These are phyloP conservation scores for Peromyscus aztecus DNA, from an alignment of 2,797 vertebrate species.

Conservation along the genomic window DNA sequence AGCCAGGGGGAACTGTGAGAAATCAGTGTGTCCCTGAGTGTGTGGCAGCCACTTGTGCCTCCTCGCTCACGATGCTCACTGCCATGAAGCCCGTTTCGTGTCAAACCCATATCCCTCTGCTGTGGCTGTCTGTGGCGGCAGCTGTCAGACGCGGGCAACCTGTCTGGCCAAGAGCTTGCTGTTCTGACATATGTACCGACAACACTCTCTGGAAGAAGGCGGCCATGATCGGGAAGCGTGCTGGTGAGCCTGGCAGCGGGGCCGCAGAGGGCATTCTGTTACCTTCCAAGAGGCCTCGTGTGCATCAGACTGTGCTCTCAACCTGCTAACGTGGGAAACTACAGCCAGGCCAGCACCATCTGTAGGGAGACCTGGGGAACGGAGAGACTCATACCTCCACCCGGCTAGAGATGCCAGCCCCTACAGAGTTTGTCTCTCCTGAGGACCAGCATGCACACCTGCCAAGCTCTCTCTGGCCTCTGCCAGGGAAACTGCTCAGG, in stretches of 20 bases:
- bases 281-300: background rate
- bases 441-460: background rate
- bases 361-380: background rate
- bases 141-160: conserved; percentile 10
- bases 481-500: background rate
- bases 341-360: background rate
- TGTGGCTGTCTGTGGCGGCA: background rate
- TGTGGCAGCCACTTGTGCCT: background rate
- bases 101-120: background rate
- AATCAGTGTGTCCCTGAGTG: background rate
- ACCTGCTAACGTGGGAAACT: background rate
- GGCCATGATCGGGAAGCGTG: background rate
- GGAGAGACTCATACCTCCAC: background rate
- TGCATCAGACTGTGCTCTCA: background rate
- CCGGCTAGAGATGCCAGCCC: conserved; percentile 45
- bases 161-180: conserved; percentile 55
- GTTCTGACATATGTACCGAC: conserved; percentile 52
- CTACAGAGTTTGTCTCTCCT: background rate
- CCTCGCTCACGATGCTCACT: accelerated
- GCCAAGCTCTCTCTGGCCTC: background rate
- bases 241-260: conserved; percentile 22
- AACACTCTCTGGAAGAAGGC: conserved; percentile 39
- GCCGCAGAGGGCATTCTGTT: background rate
- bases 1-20: background rate
- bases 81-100: background rate